Percentiles rank a stretch among this genome's conserved stretches.
phyloP scores from a whole-genome alignment of 2,113 vertebrate species.

The Forbesichthys papilliferus region DNA sequence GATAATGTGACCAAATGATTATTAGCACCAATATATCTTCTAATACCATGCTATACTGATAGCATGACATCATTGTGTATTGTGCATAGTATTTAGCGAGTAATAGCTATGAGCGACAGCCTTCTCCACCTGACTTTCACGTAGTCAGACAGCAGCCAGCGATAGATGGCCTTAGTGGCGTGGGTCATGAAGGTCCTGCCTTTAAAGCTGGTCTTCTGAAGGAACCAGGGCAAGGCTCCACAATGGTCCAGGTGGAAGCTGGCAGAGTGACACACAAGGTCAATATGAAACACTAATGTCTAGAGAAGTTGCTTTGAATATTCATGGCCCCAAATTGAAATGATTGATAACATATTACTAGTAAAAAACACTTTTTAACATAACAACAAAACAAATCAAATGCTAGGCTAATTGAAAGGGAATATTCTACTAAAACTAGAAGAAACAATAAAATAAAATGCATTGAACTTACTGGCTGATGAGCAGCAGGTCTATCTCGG shows the following conservation, averaged over 20 bases:
- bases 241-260: conserved; percentile 99
- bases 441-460: no score
- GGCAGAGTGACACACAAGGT: not conserved
- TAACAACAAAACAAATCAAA: no score
- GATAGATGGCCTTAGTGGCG: conserved; percentile 97
- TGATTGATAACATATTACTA: no score
- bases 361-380: no score
- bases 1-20: not conserved
- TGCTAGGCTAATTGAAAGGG: no score
- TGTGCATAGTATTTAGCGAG: no score
- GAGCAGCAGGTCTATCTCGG: conserved; percentile 96
- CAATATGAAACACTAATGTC: not conserved
- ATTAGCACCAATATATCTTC: not conserved
- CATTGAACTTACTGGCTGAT: conserved; percentile 92
- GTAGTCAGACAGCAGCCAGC: conserved; percentile 97
- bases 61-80: not conserved
- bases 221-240: conserved; percentile 96
- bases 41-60: not conserved
- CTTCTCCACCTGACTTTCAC: conserved; percentile 93
- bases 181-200: conserved; percentile 98
- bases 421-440: no score
- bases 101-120: no score
- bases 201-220: conserved; percentile 99
- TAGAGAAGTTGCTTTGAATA: no score
- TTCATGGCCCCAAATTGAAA: no score